Percentiles rank a stretch among this genome's conserved stretches.
phyloP scores from a whole-genome alignment of 2,113 vertebrate species.

The Uria lomvia region DNA sequence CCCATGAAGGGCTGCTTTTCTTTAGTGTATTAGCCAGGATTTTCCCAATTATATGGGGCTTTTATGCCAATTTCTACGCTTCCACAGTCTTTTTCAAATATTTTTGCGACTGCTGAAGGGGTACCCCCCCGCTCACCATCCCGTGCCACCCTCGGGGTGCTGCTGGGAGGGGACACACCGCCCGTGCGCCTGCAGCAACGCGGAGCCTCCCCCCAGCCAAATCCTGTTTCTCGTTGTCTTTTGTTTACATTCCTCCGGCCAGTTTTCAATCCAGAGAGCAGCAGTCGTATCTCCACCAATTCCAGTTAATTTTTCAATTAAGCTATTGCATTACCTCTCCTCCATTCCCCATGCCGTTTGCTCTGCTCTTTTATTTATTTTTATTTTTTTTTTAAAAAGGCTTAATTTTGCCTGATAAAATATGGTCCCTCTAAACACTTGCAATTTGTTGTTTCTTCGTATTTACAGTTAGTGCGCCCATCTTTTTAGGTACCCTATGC shows the following conservation, averaged over 20 bases:
- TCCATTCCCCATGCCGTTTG: background rate
- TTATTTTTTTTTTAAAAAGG: background rate
- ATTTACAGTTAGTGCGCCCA: background rate
- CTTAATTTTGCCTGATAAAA: background rate
- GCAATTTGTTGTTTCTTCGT: background rate
- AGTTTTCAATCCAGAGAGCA: background rate
- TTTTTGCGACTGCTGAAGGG: background rate
- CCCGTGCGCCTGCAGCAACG: background rate
- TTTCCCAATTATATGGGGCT: background rate
- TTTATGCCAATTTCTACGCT: background rate
- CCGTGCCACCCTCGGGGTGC: rapidly evolving
- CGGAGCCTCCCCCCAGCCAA: background rate
- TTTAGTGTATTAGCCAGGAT: background rate
- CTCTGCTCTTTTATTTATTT: background rate
- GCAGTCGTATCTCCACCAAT: background rate
- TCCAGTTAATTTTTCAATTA: background rate
- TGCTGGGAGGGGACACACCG: rapidly evolving
- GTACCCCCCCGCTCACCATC: background rate
- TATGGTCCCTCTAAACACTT: background rate
- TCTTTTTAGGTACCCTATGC: background rate
- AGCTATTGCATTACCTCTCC: background rate
- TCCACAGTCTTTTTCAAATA: background rate
- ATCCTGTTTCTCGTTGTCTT: background rate
- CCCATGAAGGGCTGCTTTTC: background rate
- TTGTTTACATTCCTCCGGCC: constrained; percentile 22